A percentile compares a stretch with the other conserved stretches of the same genome.
Evolutionary conservation across 92 coral and sea anemone species (phyloP).

Genomic region (Nematostella vectensis): DNA sequence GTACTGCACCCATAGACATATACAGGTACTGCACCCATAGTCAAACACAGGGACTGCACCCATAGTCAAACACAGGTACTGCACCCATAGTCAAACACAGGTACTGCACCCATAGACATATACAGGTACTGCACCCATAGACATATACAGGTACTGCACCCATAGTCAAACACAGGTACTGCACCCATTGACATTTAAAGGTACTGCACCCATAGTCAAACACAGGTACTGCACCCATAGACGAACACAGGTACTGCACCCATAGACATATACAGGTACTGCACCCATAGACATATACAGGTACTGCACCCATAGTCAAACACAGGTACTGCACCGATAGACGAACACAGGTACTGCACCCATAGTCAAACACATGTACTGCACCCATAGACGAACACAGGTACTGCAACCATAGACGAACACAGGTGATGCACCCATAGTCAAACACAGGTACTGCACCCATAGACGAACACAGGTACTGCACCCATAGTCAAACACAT

Average conservation of each 20-base stretch:
- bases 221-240: neutral
- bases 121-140: neutral
- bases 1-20: conserved; percentile 2
- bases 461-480: neutral
- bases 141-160: too few relatives aligned
- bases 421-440: neutral
- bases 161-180: conserved; percentile 73
- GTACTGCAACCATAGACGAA: conserved; percentile 3
- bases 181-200: conserved; percentile 51
- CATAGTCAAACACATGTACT: conserved; percentile 74
- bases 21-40: neutral
- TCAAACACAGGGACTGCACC: too few relatives aligned
- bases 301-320: conserved; percentile 1
- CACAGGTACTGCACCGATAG: neutral
- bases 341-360: too few relatives aligned
- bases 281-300: conserved; percentile 50
- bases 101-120: conserved; percentile 2
- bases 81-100: conserved; percentile 50
- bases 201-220: conserved; percentile 1
- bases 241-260: too few relatives aligned
- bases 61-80: conserved; percentile 73
- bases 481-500: too few relatives aligned
- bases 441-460: conserved; percentile 28
- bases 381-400: conserved; percentile 51
- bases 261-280: conserved; percentile 74